Conservation (phyloP, 2,797 vertebrate species). For the Kryptopterus vitreolus region DNA sequence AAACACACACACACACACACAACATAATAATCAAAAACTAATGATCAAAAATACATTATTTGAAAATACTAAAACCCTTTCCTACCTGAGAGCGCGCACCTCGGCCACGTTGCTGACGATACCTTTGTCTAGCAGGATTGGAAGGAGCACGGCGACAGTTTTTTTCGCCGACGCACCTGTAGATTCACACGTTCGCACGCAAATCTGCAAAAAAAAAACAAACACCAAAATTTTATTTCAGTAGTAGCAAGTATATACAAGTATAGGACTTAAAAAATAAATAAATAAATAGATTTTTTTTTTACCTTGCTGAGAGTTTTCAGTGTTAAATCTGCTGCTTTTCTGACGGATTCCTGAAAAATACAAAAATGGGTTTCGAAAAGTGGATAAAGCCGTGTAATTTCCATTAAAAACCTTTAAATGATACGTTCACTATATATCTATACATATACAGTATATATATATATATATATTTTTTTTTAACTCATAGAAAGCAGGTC, state of each 20-base stretch:
- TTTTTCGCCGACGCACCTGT: slow-evolving; percentile 85
- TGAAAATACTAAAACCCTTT: neutral
- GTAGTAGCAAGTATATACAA: neutral
- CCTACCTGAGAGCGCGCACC: slow-evolving; percentile 92
- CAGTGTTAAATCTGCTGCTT: slow-evolving; percentile 91
- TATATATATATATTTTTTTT: no score
- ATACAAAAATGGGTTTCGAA: slow-evolving; percentile 10
- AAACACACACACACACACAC: neutral
- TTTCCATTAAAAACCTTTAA: no score
- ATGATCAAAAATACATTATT: neutral
- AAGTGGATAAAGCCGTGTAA: neutral
- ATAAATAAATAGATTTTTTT: no score
- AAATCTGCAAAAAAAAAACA: slow-evolving; percentile 76
- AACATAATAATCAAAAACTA: neutral
- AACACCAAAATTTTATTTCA: neutral
- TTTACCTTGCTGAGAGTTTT: slow-evolving; percentile 97
- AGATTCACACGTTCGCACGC: slow-evolving; percentile 94
- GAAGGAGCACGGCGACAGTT: slow-evolving; percentile 85
- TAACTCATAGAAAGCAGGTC: no score
- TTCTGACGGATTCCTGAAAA: slow-evolving; percentile 92
- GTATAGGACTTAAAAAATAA: no score
- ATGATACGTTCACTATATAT: no score
- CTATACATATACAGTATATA: no score
- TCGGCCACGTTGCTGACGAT: slow-evolving; percentile 92
- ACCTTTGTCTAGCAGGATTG: slow-evolving; percentile 92